Percentiles rank a stretch among this genome's conserved stretches.
These are phyloP conservation scores for Vanessa tameamea DNA, from an alignment of 1,140 invertebrate species.

Conservation along the genomic window DNA sequence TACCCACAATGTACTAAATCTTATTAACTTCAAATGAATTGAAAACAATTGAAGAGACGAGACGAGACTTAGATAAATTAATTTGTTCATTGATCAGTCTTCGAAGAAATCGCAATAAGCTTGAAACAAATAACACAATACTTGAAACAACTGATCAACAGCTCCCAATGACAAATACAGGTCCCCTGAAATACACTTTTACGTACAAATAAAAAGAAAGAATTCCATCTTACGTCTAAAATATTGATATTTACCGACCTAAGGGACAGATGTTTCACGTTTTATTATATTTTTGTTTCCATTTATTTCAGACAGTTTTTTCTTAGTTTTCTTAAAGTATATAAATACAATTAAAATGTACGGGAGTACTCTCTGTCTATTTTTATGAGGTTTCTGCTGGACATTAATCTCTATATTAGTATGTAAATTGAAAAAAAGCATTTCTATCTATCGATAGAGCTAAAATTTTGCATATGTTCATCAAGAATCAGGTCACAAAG, in stretches of 20 bases:
- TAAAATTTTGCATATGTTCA: too few relatives aligned
- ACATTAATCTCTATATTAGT: too few relatives aligned
- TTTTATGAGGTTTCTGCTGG: too few relatives aligned
- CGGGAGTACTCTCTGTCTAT: too few relatives aligned
- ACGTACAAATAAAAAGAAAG: not conserved
- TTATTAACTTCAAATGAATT: too few relatives aligned
- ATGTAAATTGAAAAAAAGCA: too few relatives aligned
- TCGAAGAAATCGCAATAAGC: not conserved
- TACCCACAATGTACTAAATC: too few relatives aligned
- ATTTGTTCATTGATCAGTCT: not conserved
- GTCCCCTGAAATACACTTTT: not conserved
- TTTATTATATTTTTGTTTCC: constrained; percentile 7
- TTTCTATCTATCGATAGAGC: too few relatives aligned
- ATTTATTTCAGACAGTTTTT: not conserved
- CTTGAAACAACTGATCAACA: not conserved
- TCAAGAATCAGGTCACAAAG: too few relatives aligned
- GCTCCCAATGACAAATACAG: not conserved
- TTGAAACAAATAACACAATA: not conserved
- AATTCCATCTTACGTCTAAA: not conserved
- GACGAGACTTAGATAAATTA: too few relatives aligned
- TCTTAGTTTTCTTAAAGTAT: not conserved
- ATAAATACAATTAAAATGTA: too few relatives aligned
- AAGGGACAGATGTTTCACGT: constrained; percentile 7
- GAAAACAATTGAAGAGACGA: too few relatives aligned
- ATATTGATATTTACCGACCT: constrained; percentile 12